These are phyloP conservation scores for Chydorus sphaericus DNA, from an alignment of 2,888 invertebrate species.

Conservation along the genomic window DNA sequence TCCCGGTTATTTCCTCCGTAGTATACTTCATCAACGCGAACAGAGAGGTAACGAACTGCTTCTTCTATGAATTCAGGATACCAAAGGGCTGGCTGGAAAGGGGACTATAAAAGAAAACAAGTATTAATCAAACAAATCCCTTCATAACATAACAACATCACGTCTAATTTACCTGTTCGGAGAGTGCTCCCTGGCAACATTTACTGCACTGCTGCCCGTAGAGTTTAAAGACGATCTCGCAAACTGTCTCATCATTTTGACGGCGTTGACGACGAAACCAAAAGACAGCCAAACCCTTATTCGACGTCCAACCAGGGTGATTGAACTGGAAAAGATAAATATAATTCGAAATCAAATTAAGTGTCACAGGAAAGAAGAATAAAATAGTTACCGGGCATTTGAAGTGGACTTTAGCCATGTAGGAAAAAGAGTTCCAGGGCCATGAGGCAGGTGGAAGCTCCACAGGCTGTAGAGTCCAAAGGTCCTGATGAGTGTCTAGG, in stretches of 20 bases:
- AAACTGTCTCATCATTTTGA: conserved; percentile 22
- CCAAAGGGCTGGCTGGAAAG: background rate
- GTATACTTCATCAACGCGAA: background rate
- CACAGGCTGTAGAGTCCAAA: background rate
- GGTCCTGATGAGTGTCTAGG: background rate
- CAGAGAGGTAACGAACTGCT: background rate
- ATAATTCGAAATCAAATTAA: background rate
- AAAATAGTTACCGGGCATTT: background rate
- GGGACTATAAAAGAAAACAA: background rate
- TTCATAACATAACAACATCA: too few species aligned
- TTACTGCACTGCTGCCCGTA: conserved; percentile 34
- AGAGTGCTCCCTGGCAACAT: too few species aligned
- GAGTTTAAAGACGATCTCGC: conserved; percentile 30
- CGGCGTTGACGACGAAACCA: conserved; percentile 30
- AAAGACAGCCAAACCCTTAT: conserved; percentile 34
- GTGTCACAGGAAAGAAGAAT: background rate
- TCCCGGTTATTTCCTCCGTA: background rate
- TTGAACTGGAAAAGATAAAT: too few species aligned
- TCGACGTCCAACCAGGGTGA: conserved; percentile 36
- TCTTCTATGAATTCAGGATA: background rate
- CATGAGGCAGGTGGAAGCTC: background rate
- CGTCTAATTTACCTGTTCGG: too few species aligned
- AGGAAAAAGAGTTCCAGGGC: background rate
- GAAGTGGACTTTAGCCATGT: background rate
- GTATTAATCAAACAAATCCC: too few species aligned